Evolutionary conservation across 1,140 invertebrate species (phyloP), one percentile per base, ranked within the genome.

Genomic region (Cepaea nemoralis): DNA sequence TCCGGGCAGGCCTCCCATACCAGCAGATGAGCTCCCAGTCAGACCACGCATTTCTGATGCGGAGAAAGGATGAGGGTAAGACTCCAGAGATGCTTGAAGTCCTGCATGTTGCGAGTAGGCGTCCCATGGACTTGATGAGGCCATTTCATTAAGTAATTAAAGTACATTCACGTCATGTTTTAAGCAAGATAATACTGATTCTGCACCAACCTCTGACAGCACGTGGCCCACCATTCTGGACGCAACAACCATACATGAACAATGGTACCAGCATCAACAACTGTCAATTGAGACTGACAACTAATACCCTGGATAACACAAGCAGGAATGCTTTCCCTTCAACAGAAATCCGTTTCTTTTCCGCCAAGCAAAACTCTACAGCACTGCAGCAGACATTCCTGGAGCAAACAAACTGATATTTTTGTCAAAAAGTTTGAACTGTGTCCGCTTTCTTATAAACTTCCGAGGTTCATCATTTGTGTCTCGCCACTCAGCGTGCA

Each of bases 361-460:
- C 50, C 22, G 19, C 3, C 50, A 55, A 55, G n/a, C n/a, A 55
- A 55, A 55, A 55, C 50, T 55, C 84, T 77, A 87, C n/a, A 87
- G 78, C 67, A 87, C 86, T 50, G 84, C 85, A 50, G 84, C 73
- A 19, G 85, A 87, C 81, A 86, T 85, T 63, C 86, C 86, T 31
- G 83, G 70, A 63, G 86, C 86, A 85, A 87, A 87, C 8, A 86
- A 70, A 19, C 81, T 67, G 37, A 85, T 83, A 22, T 63, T 84
- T 82, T 85, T 86, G 50, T 87, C 86, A 19, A 70, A 67, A 35
- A 85, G 39, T 80, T 85, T 86, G 55, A 84, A 87, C 80, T 87
- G 86, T 19, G 55, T 76, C 24, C 42, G 80, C 35, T 77, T 85
- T 71, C 66, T 75, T 0, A 35, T 27, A 3, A 22, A 27, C 33